Percentiles rank a stretch among this genome's conserved stretches.
Evolutionary conservation across 2,113 vertebrate genomes (phyloP).

Genomic region (Chaenocephalus aceratus): DNA sequence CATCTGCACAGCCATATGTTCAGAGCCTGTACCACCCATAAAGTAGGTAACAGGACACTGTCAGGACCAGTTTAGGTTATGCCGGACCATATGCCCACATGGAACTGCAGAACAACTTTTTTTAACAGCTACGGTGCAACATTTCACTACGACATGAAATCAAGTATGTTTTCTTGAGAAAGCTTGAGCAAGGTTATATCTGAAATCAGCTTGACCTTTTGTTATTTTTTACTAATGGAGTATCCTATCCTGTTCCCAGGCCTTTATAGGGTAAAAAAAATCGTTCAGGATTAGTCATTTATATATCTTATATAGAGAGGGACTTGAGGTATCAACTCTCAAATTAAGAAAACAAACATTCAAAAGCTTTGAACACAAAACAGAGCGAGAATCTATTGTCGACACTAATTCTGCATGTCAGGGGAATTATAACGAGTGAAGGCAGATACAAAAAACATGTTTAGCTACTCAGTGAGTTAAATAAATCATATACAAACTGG

Average conservation of each 20-base stretch:
- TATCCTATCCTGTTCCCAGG: background rate
- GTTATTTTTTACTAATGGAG: background rate
- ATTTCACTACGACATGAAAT: conserved; percentile 5
- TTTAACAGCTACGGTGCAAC: background rate
- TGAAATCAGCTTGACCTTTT: too few relatives aligned
- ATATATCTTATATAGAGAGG: background rate
- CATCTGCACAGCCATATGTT: conserved; percentile 75
- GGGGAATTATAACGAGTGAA: too few relatives aligned
- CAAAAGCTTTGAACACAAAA: too few relatives aligned
- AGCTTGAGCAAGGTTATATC: too few relatives aligned
- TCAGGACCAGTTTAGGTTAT: conserved; percentile 33
- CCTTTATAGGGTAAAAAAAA: background rate
- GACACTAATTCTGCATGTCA: too few relatives aligned
- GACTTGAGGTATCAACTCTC: background rate
- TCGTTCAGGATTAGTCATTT: too few relatives aligned
- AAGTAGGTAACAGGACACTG: conserved; percentile 63
- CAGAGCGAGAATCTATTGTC: too few relatives aligned
- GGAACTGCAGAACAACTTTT: conserved; percentile 26
- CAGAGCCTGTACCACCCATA: conserved; percentile 29
- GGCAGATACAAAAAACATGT: too few relatives aligned
- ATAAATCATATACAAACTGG: background rate
- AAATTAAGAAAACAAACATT: background rate
- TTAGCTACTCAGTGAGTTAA: background rate
- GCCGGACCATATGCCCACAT: conserved; percentile 48
- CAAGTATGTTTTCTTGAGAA: too few relatives aligned